A percentile compares a stretch with the other conserved stretches of the same genome.
phyloP scores from a whole-genome alignment of 1,140 invertebrate species.

The Tenebrio molitor region DNA sequence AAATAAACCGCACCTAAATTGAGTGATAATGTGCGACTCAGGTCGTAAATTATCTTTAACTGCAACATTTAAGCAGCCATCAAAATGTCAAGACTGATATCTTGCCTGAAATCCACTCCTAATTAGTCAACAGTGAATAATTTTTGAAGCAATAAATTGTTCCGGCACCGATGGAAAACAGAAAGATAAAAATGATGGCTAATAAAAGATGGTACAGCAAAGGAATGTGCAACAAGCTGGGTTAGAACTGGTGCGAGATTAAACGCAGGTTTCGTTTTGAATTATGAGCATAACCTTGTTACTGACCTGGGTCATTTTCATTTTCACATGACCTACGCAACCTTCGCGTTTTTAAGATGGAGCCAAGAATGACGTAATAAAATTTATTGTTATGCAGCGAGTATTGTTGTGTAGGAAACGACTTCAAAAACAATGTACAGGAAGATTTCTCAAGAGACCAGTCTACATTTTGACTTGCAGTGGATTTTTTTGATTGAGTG shows the following conservation, averaged over 20 bases:
- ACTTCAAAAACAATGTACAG: neutral
- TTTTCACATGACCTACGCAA: constrained; percentile 3
- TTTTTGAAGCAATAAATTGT: neutral
- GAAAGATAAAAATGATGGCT: too few relatives aligned
- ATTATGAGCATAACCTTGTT: neutral
- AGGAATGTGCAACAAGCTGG: too few relatives aligned
- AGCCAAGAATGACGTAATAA: neutral
- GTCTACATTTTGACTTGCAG: too few relatives aligned
- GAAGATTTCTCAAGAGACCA: too few relatives aligned
- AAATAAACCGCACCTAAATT: too few relatives aligned
- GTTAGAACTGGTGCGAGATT: neutral
- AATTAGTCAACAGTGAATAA: neutral
- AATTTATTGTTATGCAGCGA: neutral
- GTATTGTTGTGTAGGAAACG: neutral
- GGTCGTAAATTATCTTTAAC: too few relatives aligned
- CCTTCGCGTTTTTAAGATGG: neutral
- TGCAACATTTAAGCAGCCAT: too few relatives aligned
- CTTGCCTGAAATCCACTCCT: neutral
- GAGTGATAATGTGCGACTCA: too few relatives aligned
- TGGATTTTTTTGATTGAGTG: too few relatives aligned
- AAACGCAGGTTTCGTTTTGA: neutral
- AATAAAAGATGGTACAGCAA: too few relatives aligned
- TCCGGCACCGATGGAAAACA: too few relatives aligned
- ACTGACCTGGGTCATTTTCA: neutral
- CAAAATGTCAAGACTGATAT: neutral